Conservation (phyloP, 1,140 invertebrate genomes). For the Vollenhovia emeryi region DNA sequence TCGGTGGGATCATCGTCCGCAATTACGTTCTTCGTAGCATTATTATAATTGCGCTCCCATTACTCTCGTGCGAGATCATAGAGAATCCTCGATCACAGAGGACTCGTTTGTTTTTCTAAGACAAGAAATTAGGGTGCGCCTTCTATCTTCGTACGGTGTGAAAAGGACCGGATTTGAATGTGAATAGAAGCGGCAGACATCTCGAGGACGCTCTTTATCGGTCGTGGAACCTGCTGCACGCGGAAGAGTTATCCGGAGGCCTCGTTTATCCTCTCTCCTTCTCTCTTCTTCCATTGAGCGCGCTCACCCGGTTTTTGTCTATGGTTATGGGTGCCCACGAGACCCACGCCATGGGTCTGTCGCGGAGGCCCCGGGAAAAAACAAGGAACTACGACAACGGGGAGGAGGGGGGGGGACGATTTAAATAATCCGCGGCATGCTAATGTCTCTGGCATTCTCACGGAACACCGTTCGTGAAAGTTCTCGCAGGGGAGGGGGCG, state of each 20-base stretch:
- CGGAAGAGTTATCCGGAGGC: constrained; percentile 56
- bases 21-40: neutral
- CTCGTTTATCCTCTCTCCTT: constrained; percentile 20
- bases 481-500: constrained; percentile 2
- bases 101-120: constrained; percentile 70
- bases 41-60: constrained; percentile 14
- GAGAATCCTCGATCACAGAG: constrained; percentile 43
- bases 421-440: constrained; percentile 81
- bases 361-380: constrained; percentile 70
- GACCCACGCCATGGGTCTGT: constrained; percentile 61
- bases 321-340: constrained; percentile 58
- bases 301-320: constrained; percentile 72
- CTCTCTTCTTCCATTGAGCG: neutral
- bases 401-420: no score
- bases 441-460: constrained; percentile 78
- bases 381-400: constrained; percentile 77
- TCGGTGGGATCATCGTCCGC: neutral
- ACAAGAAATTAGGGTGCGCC: constrained; percentile 70
- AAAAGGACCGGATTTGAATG: constrained; percentile 68
- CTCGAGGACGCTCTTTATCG: constrained; percentile 64
- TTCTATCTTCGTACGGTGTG: constrained; percentile 24
- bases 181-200: constrained; percentile 65
- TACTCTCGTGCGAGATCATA: constrained; percentile 28
- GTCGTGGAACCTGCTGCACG: constrained; percentile 35
- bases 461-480: constrained; percentile 54